A percentile compares a stretch with the other conserved stretches of the same genome.
Conservation (phyloP, 2,888 invertebrate species). For the Limenitis camilla region DNA sequence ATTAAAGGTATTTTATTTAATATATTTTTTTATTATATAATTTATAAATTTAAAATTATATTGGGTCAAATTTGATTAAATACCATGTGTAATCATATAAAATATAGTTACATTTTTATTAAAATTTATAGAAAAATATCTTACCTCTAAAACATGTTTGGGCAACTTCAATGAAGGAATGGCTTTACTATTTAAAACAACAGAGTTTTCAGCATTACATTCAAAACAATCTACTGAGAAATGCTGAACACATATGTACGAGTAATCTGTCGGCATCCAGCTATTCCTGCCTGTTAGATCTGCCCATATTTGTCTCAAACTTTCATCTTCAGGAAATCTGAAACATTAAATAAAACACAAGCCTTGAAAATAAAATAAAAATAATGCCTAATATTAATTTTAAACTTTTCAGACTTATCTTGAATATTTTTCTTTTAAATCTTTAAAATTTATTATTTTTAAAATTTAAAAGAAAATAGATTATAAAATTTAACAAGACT, state of each 20-base stretch:
- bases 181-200: constrained; percentile 56
- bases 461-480: too few species aligned
- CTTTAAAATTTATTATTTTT: too few species aligned
- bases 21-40: too few species aligned
- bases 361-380: not conserved
- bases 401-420: not conserved
- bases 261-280: constrained; percentile 67
- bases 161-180: constrained; percentile 63
- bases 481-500: too few species aligned
- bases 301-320: constrained; percentile 60
- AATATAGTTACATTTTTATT: too few species aligned
- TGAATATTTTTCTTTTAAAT: not conserved
- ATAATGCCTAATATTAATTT: not conserved
- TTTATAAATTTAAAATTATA: too few species aligned
- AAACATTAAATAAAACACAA: constrained; percentile 1
- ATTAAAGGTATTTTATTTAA: too few species aligned
- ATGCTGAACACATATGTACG: constrained; percentile 65
- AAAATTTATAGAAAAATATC: not conserved
- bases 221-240: constrained; percentile 65
- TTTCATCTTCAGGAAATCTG: constrained; percentile 62
- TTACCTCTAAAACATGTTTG: constrained; percentile 62
- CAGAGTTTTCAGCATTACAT: constrained; percentile 46
- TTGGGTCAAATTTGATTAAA: too few species aligned
- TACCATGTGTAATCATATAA: too few species aligned
- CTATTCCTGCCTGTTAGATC: constrained; percentile 63